phyloP scores from a whole-genome alignment of 2,113 vertebrate species.

The Athene noctua region DNA sequence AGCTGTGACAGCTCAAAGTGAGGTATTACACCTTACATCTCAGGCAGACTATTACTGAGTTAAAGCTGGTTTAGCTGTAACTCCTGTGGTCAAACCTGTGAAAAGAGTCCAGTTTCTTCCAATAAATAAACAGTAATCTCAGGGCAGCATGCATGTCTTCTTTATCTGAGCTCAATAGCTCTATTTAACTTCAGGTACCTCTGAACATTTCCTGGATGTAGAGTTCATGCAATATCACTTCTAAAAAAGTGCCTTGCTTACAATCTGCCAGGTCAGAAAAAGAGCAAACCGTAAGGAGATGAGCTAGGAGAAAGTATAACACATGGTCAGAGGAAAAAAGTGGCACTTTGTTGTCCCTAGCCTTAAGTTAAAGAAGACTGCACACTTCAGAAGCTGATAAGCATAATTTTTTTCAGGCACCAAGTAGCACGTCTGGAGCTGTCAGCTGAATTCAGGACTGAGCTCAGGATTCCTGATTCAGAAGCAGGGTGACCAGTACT shows the following conservation, averaged over 20 bases:
- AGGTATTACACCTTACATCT: not conserved
- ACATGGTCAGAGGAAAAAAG: not conserved
- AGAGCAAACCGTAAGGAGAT: not conserved
- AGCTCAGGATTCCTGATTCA: not conserved
- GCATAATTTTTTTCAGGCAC: not conserved
- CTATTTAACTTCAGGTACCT: not conserved
- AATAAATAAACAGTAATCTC: not conserved
- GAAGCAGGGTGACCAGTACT: not conserved
- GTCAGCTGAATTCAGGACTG: not conserved
- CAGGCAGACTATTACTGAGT: not conserved
- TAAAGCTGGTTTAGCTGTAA: conserved; percentile 2
- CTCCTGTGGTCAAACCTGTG: not conserved
- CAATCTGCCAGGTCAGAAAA: not conserved
- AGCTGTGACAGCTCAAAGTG: conserved; percentile 27
- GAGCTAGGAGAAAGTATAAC: not conserved
- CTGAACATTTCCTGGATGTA: not conserved
- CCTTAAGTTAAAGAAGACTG: not conserved
- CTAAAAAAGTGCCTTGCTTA: not conserved
- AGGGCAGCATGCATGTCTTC: not conserved
- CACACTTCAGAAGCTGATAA: not conserved
- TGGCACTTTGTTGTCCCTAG: not conserved
- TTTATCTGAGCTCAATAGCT: not conserved
- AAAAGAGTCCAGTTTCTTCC: not conserved
- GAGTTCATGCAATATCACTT: not conserved
- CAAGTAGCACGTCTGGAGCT: not conserved